Evolutionary conservation across 2,888 invertebrate species (phyloP), one percentile per base, ranked within the genome.

Genomic region (Leptopilina syphax): DNA sequence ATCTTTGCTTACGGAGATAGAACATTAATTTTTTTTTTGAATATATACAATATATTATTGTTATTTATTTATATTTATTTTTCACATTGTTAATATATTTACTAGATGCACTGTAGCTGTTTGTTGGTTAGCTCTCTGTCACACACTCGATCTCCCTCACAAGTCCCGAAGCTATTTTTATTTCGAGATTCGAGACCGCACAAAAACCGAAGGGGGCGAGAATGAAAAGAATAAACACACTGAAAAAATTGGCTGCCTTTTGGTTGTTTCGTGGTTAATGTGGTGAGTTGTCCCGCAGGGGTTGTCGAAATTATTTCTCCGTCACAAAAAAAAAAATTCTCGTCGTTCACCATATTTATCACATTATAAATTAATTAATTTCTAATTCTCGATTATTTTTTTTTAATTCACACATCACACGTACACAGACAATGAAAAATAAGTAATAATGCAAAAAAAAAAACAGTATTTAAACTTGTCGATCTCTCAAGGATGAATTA

Each of bases 51-150:
- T 9, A 10, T 50, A 50, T 50, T 50, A 10, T 50, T 10, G 12
- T 50, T 12, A 50, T 50, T 90, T 90, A 90, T 90, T 90, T 90
- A 91, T 91, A 89, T 90, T 90, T 91, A 89, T 91, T 90, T 90
- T 90, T 91, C 91, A 89, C 91, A 91, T 50, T 50, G 89, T 92
- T 91, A 91, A 90, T 92, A 90, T 91, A 91, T 91, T 91, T 91
- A 90, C 91, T 92, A 92, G 92, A 92, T 92, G 91, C 91, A 92
- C 92, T 92, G 92, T 92, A 92, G 92, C 92, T 92, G 92, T 92
- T 90, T 92, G 90, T 91, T 91, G 91, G 89, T 91, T 92, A 91
- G 89, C 90, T 91, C 91, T 91, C 91, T 91, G 90, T 91, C 91
- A 89, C 89, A 89, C 89, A 89, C 90, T 90, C 90, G 87, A 87